Base-by-base conservation (phyloP, 1,140 invertebrate genomes). In the Ladona fulva region DNA sequence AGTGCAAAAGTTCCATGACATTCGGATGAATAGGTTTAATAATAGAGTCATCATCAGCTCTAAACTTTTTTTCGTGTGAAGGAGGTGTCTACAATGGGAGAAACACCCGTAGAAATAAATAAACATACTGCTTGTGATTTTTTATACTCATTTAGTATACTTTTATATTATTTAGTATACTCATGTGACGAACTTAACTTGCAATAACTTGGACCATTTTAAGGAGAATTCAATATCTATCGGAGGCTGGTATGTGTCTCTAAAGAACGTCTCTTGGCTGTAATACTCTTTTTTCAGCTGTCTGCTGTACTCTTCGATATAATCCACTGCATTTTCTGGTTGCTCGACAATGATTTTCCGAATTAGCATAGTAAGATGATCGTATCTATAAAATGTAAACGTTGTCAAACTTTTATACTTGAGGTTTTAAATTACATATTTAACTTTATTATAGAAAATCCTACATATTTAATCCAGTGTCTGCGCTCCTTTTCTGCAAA, bases 221-320 rank as follows among this genome's bases (percentile, higher is more conserved):
- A 83, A 84, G 16, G 87, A 86, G 42, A 85, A 77, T 22, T 85
- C 81, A 78, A 85, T 85, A 59, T 89, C 85, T 10, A 81, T 78
- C 1, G 87, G 88, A 16, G 88, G 83, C 16, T 88, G 80, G 78
- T 89, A 90, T 8, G 89, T 81, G 79, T 90, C 87, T 76, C 87
- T 88, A 66, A 91, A 84, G 80, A 87, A 83, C 79, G 89, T 86
- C 25, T 86, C 87, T 78, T 85, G 82, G 79, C 83, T 85, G 78
- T 89, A 89, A 80, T 88, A 87, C 80, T 89, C 86, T 74, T 88
- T 85, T 80, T 90, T 90, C 11, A 91, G 84, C 80, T 88, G 87
- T 83, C 87, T 86, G 76, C 90, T 91, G 80, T 89, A 91, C 76
- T 90, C 87, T 81, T 91, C 91, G 79, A 92, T 91, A 80, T 87